These are phyloP conservation scores for Anneissia japonica DNA, from an alignment of 35 echinoderm and acorn worm genomes.

Conservation along the genomic window DNA sequence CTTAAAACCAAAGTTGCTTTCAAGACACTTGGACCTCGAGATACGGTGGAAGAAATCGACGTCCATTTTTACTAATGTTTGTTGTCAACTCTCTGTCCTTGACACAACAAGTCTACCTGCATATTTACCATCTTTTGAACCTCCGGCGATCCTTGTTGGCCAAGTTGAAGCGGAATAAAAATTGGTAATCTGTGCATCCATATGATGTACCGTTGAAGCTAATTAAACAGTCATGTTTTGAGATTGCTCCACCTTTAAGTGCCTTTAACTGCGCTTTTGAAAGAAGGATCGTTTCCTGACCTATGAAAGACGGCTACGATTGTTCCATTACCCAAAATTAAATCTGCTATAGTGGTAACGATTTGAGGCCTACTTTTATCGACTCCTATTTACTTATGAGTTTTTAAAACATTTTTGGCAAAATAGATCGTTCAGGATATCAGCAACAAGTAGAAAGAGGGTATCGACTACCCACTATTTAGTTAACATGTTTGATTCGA, in stretches of 20 bases:
- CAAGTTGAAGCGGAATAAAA: conserved; percentile 12
- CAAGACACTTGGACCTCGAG: too few relatives aligned
- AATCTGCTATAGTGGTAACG: neutral
- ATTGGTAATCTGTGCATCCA: conserved; percentile 14
- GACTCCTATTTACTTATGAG: conserved; percentile 13
- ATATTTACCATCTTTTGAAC: conserved; percentile 18
- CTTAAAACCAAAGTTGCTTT: too few relatives aligned
- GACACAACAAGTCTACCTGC: neutral
- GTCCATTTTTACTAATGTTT: conserved; percentile 1
- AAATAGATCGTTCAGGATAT: conserved; percentile 31
- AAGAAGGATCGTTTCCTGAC: conserved; percentile 20
- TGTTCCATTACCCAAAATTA: conserved; percentile 36
- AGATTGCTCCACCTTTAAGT: conserved; percentile 9
- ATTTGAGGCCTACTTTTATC: conserved; percentile 37
- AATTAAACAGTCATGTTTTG: conserved; percentile 23
- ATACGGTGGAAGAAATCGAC: too few relatives aligned
- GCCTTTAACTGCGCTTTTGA: conserved; percentile 11
- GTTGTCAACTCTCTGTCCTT: neutral
- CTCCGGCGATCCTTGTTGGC: conserved; percentile 4
- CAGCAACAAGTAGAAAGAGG: too few relatives aligned
- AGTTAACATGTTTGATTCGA: too few relatives aligned
- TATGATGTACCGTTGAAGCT: neutral
- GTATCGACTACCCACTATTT: too few relatives aligned
- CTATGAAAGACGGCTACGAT: conserved; percentile 15
- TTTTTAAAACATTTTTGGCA: conserved; percentile 33